Evolutionary conservation across 2,797 vertebrate species (phyloP).

Genomic region (Rhinophrynus dorsalis): DNA sequence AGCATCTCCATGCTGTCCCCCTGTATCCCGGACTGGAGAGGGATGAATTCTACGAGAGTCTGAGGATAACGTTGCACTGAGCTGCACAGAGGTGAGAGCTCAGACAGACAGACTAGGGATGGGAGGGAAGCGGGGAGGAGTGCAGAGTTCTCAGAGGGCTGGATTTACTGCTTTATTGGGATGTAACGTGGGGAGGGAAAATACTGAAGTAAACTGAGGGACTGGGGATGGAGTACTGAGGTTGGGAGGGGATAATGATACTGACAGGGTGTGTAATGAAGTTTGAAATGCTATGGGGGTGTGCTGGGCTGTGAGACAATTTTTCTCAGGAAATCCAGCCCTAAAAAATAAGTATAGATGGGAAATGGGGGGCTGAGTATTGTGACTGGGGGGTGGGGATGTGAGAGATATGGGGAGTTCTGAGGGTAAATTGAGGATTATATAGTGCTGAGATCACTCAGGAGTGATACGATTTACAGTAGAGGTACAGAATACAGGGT

Average conservation of each 20-base stretch:
- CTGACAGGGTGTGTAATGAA: too few species aligned
- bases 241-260: not conserved
- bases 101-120: not conserved
- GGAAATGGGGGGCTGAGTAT: too few species aligned
- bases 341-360: too few species aligned
- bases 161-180: constrained; percentile 3
- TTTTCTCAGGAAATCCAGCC: too few species aligned
- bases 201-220: not conserved
- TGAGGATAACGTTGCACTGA: not conserved
- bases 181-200: constrained; percentile 5
- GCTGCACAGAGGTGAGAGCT: not conserved
- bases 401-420: not conserved
- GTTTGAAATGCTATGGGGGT: too few species aligned
- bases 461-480: too few species aligned
- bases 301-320: too few species aligned
- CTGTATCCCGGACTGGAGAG: constrained; percentile 45
- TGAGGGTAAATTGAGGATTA: too few species aligned
- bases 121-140: not conserved
- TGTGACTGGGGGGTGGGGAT: not conserved
- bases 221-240: constrained; percentile 7
- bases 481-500: too few species aligned
- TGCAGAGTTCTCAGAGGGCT: not conserved
- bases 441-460: too few species aligned
- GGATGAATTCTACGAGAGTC: not conserved
- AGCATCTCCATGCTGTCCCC: constrained; percentile 58